Evolutionary conservation across 2,888 invertebrate genomes (phyloP), one percentile per base, ranked within the genome.

Genomic region (Cataglyphis cursor): DNA sequence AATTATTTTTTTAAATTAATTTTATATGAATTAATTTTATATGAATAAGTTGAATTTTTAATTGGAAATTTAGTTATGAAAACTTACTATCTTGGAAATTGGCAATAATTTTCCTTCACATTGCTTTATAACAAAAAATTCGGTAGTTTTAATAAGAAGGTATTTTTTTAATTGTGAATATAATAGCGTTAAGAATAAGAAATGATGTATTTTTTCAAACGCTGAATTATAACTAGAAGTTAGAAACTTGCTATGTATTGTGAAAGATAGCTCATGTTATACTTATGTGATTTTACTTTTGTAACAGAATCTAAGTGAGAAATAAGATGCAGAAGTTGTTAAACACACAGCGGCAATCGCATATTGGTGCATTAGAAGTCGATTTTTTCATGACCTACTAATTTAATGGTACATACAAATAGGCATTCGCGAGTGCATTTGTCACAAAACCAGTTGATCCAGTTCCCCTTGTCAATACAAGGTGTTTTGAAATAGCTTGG

Each of bases 371-470:
- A 24, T 8, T n/a, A 48, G 6, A 59, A 51, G 6, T 18, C 24
- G 21, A 51, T 5, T 54, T 61, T 65, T 75, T 64, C 28, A 10
- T 12, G 24, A 61, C 15, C 18, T 57, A 81, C 10, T 24, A 66
- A 41, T 73, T 66, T 3, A 48, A n/a, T 5, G 8, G 8, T 8
- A 48, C n/a, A n/a, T 18, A 15, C 10, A 10, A 38, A 38, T 12
- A 18, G 62, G n/a, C 15, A 41, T 28, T 59, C n/a, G 15, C 61
- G 24, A 18, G 18, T 12, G 4, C 24, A 70, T 64, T 75, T n/a
- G 44, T 70, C 64, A 41, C 15, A 18, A 31, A 84, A 84, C 64
- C 59, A 21, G 59, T 75, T 38, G n/a, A 3, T 81, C 65, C 24
- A 10, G 18, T 82, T 81, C n/a, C 10, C n/a, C 38, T 44, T 18